A percentile compares a stretch with the other conserved stretches of the same genome.
These are phyloP conservation scores for Caenorhabditis sp. DNA, from an alignment of 2,888 invertebrate genomes.

Conservation along the genomic window DNA sequence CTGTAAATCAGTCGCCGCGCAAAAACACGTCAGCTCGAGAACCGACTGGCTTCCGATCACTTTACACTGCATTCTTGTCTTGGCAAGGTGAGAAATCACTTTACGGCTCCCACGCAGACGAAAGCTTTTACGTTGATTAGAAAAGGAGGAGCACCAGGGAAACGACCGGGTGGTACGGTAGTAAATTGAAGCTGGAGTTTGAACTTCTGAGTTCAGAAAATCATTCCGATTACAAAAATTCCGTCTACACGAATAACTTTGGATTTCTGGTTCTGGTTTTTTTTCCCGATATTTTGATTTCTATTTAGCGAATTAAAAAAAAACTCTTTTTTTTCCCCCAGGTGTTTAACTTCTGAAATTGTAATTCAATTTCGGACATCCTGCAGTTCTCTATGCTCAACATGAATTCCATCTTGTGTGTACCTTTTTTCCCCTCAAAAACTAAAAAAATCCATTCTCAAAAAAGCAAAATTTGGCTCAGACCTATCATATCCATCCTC, in stretches of 20 bases:
- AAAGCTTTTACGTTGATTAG: neutral
- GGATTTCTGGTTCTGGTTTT: too few species aligned
- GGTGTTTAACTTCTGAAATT: too few species aligned
- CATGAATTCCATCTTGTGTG: too few species aligned
- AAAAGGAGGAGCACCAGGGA: conserved; percentile 39
- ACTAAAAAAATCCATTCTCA: neutral
- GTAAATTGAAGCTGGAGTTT: too few species aligned
- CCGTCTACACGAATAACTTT: too few species aligned
- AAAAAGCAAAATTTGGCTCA: conserved; percentile 37
- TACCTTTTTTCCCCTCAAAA: neutral
- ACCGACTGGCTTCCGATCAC: conserved; percentile 19
- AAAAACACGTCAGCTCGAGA: conserved; percentile 47
- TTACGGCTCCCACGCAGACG: conserved; percentile 27
- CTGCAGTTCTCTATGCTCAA: too few species aligned
- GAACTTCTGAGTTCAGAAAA: too few species aligned
- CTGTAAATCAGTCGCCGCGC: conserved; percentile 57
- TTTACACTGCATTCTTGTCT: conserved; percentile 36
- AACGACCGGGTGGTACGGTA: too few species aligned
- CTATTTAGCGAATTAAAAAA: too few species aligned
- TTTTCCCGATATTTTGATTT: too few species aligned
- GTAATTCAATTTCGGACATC: neutral
- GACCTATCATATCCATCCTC: conserved; percentile 61
- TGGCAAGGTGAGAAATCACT: conserved; percentile 42
- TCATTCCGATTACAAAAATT: too few species aligned
- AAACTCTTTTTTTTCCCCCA: too few species aligned